Base-by-base conservation (phyloP, 2,888 invertebrate species). In the Anarsia innoxiella region DNA sequence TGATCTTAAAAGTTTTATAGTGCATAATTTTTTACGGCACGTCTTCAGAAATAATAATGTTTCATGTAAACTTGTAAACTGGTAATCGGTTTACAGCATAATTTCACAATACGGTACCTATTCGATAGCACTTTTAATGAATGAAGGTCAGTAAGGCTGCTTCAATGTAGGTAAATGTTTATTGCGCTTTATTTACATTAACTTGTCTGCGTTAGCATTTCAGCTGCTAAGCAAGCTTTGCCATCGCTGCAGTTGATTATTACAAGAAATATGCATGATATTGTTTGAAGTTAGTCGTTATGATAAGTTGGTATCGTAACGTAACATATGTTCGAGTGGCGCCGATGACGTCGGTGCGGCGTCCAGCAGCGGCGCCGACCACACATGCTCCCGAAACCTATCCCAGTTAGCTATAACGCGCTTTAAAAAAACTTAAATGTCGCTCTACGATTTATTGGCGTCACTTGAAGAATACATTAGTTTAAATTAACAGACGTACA, bases 261-360 rank as follows among this genome's bases (percentile, higher is more conserved):
- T n/a, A n/a, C n/a, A n/a, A n/a, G n/a, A n/a, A n/a, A n/a, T n/a
- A n/a, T n/a, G n/a, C n/a, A n/a, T n/a, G n/a, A n/a, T n/a, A n/a
- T n/a, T n/a, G n/a, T n/a, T n/a, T n/a, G n/a, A n/a, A n/a, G n/a
- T n/a, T n/a, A n/a, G n/a, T n/a, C n/a, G n/a, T n/a, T n/a, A 27
- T 27, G 15, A 11, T 27, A 34, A 34, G 63, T 66, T 65, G 61
- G 34, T 29, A 53, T 48, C 45, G 44, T n/a, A n/a, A n/a, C 48
- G 38, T 42, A 51, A 63, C 77, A 78, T 74, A 68, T 78, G 77
- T 57, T 56, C 47, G 51, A 62, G 59, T 63, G 56, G 53, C 56
- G 54, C 41, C 53, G 59, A 44, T 59, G 67, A 59, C 67, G 67
- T 59, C 53, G 52, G 41, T 50, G 46, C 49, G 48, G 42, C 48